phyloP scores from a whole-genome alignment of 2,113 vertebrate species.

The Vidua macroura region DNA sequence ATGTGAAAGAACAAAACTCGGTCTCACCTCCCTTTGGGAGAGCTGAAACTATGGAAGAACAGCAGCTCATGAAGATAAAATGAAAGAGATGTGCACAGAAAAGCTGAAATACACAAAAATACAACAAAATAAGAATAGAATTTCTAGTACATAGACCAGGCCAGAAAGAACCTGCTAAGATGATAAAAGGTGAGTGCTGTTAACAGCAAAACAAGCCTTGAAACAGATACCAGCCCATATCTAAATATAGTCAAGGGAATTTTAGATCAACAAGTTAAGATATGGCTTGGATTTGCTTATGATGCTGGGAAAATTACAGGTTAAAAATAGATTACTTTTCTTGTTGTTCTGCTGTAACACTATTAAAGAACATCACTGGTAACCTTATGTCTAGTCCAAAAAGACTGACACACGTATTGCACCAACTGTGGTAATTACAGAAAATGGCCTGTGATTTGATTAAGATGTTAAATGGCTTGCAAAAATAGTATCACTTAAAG shows the following conservation, averaged over 20 bases:
- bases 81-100: background rate
- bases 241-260: background rate
- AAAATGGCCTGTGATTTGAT: conserved; percentile 38
- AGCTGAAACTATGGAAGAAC: background rate
- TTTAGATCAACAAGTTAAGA: conserved; percentile 8
- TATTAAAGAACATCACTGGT: background rate
- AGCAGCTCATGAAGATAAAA: background rate
- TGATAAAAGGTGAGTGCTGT: background rate
- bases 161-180: background rate
- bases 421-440: conserved; percentile 11
- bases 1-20: background rate
- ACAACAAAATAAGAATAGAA: background rate
- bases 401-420: background rate
- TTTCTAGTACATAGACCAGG: background rate
- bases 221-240: background rate
- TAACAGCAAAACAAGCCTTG: background rate
- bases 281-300: background rate
- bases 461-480: background rate
- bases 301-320: conserved; percentile 5
- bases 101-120: background rate
- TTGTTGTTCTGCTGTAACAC: background rate
- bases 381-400: background rate
- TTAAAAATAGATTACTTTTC: conserved; percentile 19
- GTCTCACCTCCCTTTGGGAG: background rate
- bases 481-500: conserved; percentile 7